Base-by-base conservation (phyloP, 2,113 vertebrate genomes). In the Tonatia bakeri region DNA sequence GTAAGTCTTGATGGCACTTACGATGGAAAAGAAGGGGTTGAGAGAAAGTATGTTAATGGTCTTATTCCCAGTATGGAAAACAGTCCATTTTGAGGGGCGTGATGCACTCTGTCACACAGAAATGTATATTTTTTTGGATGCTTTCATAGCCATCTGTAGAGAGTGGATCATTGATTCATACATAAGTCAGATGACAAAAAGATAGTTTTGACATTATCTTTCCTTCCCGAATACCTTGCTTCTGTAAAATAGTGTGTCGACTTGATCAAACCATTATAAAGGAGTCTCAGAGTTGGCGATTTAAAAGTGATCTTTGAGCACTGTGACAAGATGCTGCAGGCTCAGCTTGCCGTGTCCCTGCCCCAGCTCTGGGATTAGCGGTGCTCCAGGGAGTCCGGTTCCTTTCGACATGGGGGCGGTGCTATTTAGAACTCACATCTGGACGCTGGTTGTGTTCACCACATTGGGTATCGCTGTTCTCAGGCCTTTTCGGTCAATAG, bases 101-200 rank as follows among this genome's bases (percentile, higher is more conserved):
- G 90, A 90, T 98, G 94, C 95, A 97, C 96, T 97, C 82, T 90
- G 84, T 98, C 90, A 98, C 96, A 97, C 94, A 87, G 97, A 97
- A 98, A 96, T 94, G 86, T 91, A 2, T 98, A 22, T 98, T 7
- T 91, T 91, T 87, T 97, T 98, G 97, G 97, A 97, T 97, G 97
- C 90, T 97, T 98, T 98, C 96, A 91, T 96, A 95, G 94, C 97
- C 96, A 97, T 98, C 97, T 98, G 97, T 98, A 97, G 96, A 97
- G 94, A 93, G 90, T 96, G 92, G 95, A 97, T 98, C 97, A 98
- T 97, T 98, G 97, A 97, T 98, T 98, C 97, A 96, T 98, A 92
- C 94, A 97, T 97, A 96, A 98, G 50, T 91, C 83, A 98, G 95
- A 98, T 97, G 93, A 5, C 56, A 98, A 98, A 98, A 97, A 97